phyloP scores from a whole-genome alignment of 2,113 vertebrate genomes.

The Ceyx cyanopectus region DNA sequence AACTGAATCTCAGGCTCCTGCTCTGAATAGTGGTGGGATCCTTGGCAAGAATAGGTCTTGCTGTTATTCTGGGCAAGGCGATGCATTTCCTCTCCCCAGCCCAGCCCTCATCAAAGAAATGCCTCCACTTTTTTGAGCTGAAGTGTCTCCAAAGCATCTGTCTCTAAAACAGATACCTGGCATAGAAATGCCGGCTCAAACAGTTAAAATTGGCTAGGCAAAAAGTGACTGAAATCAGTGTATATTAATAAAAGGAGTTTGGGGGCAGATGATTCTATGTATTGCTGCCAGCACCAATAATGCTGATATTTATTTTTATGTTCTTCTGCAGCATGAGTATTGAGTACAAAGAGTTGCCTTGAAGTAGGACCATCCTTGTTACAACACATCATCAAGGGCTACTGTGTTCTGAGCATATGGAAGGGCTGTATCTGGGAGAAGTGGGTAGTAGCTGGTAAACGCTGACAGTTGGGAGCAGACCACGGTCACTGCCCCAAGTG shows the following conservation, averaged over 20 bases:
- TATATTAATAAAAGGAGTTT: conserved; percentile 22
- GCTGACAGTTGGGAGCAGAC: neutral
- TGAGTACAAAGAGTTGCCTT: neutral
- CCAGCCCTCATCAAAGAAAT: conserved; percentile 27
- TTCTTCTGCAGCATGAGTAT: neutral
- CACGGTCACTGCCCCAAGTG: neutral
- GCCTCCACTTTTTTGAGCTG: conserved; percentile 47
- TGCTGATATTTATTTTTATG: neutral
- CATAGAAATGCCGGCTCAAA: conserved; percentile 29
- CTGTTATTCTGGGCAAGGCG: conserved; percentile 49
- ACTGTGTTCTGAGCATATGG: conserved; percentile 25
- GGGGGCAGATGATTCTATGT: neutral
- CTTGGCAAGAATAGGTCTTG: neutral
- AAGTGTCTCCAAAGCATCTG: conserved; percentile 64
- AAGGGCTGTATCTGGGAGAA: neutral
- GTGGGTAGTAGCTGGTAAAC: neutral
- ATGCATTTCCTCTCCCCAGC: conserved; percentile 12
- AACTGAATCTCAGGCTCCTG: neutral
- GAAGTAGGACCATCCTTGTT: neutral
- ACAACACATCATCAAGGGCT: conserved; percentile 42
- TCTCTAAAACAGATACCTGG: conserved; percentile 55
- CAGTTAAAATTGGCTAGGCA: conserved; percentile 44
- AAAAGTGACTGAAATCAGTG: conserved; percentile 11
- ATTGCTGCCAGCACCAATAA: neutral
- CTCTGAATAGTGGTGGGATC: neutral